Evolutionary conservation across 2,113 vertebrate species (phyloP).

Genomic region (Spheniscus mendiculus): DNA sequence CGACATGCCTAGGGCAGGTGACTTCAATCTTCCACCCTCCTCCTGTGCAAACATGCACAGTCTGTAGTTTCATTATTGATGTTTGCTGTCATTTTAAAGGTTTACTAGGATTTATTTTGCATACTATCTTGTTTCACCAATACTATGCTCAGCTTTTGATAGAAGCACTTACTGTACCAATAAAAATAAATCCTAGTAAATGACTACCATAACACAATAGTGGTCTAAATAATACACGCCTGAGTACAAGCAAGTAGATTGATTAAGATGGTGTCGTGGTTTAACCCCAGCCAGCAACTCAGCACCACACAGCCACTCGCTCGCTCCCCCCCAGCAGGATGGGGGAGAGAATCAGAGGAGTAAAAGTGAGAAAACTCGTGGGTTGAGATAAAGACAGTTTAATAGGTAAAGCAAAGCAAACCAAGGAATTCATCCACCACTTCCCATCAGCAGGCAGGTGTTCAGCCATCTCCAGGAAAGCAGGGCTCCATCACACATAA

Average conservation of each 20-base stretch:
- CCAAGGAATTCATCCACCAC: too few species aligned
- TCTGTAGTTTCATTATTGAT: neutral
- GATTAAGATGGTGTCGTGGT: neutral
- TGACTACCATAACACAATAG: neutral
- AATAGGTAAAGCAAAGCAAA: too few species aligned
- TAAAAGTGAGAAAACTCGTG: too few species aligned
- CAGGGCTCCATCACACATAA: too few species aligned
- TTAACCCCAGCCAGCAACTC: too few species aligned
- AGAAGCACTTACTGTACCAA: neutral
- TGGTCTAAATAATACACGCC: neutral
- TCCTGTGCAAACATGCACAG: neutral
- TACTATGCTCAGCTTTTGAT: neutral
- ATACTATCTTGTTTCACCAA: neutral
- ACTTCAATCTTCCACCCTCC: neutral
- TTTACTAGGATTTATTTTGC: neutral
- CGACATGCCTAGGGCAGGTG: neutral
- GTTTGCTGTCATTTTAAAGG: conserved; percentile 11
- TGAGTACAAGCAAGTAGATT: neutral
- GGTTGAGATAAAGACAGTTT: too few species aligned
- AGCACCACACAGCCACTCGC: too few species aligned
- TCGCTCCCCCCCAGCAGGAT: too few species aligned
- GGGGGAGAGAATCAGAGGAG: too few species aligned
- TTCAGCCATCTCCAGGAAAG: too few species aligned
- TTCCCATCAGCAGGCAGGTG: too few species aligned
- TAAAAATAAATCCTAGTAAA: neutral